These are phyloP conservation scores for Bos javanicus DNA, from an alignment of 2,113 vertebrate species.

Conservation along the genomic window DNA sequence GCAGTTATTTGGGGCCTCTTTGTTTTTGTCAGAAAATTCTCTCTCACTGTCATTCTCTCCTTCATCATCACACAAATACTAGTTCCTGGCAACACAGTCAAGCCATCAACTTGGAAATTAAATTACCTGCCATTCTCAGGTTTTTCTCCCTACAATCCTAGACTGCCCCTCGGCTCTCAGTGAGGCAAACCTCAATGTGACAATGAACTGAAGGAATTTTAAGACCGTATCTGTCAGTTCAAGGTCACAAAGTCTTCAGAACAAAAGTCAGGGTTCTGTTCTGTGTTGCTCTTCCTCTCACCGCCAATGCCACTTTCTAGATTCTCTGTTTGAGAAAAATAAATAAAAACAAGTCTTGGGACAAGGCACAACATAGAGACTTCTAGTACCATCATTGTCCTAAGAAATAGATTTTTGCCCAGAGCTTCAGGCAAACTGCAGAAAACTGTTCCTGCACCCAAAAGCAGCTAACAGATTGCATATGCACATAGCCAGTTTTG, in stretches of 20 bases:
- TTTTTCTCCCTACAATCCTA: not conserved
- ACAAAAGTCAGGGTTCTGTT: not conserved
- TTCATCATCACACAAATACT: not conserved
- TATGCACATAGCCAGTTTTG: not conserved
- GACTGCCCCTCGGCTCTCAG: not conserved
- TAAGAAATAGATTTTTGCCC: not conserved
- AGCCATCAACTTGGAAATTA: constrained; percentile 17
- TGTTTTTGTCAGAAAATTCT: not conserved
- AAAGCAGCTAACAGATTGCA: not conserved
- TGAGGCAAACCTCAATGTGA: not conserved
- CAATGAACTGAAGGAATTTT: not conserved
- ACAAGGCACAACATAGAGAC: not conserved
- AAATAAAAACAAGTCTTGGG: not conserved
- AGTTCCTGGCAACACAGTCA: not conserved
- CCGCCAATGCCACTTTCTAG: not conserved
- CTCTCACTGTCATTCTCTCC: not conserved
- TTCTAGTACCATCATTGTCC: not conserved
- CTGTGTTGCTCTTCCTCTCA: not conserved
- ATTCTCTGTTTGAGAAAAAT: not conserved
- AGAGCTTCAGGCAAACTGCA: not conserved
- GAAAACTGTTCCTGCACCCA: not conserved
- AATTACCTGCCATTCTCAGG: constrained; percentile 13
- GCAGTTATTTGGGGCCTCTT: not conserved
- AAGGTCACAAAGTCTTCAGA: not conserved
- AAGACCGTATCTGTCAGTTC: not conserved